Conservation (phyloP, 2,113 vertebrate genomes). For the Arvicanthis niloticus region DNA sequence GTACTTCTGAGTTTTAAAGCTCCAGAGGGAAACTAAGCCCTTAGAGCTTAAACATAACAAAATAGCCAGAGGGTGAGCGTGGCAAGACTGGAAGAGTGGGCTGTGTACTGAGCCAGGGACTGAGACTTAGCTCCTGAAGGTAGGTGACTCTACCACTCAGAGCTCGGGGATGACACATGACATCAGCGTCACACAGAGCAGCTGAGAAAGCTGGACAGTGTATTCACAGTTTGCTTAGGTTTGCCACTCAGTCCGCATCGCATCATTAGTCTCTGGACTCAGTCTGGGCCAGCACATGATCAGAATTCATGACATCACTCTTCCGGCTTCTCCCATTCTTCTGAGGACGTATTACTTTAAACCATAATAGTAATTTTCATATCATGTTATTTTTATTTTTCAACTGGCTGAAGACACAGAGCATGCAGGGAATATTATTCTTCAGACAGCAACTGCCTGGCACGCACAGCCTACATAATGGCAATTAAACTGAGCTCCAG, state of each 20-base stretch:
- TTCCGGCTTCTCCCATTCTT: slow-evolving; percentile 19
- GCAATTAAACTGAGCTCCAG: slow-evolving; percentile 71
- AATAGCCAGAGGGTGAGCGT: slow-evolving; percentile 8
- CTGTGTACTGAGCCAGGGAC: not conserved
- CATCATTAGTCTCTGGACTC: not conserved
- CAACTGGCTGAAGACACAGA: slow-evolving; percentile 71
- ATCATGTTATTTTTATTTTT: slow-evolving; percentile 74
- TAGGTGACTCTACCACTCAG: not conserved
- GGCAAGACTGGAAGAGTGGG: not conserved
- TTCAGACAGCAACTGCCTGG: slow-evolving; percentile 66
- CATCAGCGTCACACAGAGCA: not conserved
- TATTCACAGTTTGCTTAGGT: not conserved
- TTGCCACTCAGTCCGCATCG: not conserved
- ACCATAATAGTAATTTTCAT: slow-evolving; percentile 61
- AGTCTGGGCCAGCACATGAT: slow-evolving; percentile 50
- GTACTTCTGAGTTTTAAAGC: not conserved
- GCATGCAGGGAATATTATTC: slow-evolving; percentile 54
- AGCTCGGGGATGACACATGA: not conserved
- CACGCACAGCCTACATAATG: slow-evolving; percentile 41
- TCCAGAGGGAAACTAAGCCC: slow-evolving; percentile 21
- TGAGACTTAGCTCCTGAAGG: not conserved
- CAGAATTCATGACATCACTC: not conserved
- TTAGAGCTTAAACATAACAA: slow-evolving; percentile 16
- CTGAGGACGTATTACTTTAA: slow-evolving; percentile 57
- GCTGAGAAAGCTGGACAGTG: not conserved